Base-by-base conservation (phyloP, 2,113 vertebrate genomes). In the Brachyistius frenatus region DNA sequence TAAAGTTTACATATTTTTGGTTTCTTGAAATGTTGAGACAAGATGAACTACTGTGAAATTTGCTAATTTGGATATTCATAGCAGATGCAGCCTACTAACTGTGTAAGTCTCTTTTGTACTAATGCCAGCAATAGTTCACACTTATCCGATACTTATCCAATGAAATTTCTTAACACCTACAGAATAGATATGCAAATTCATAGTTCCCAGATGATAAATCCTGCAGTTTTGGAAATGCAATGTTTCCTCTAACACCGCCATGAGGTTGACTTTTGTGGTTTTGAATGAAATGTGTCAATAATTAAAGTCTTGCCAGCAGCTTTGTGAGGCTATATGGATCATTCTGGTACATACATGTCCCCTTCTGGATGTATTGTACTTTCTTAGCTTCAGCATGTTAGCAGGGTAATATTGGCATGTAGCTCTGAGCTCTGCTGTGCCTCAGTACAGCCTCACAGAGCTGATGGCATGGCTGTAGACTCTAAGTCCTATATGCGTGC, bases 211-310 rank as follows among this genome's bases (percentile, higher is more conserved):
- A 49, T 49, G 46, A 44, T 2, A 5, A 68, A 68, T 68, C 23
- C 30, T 44, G 2, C 41, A 37, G 66, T 37, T 56, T 55, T 68
- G 0, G 39, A n/a, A 39, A 56, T 44, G 52, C 30, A 39, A 23
- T 16, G 36, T 68, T 44, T 32, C 66, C 30, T 68, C 8, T 16
- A 32, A 68, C 53, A 44, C 6, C 46, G 15, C 46, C 49, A 50
- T 50, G 49, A 16, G 15, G 41, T 50, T n/a, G 4, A 50, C 49
- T 41, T 46, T 50, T 4, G 52, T 44, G 52, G 52, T 41, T 67
- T 37, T 55, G 23, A 67, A 36, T 16, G 54, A 67, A 67, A 67
- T 44, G 11, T 41, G 14, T 32, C 66, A 67, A 15, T 13, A n/a
- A 39, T n/a, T 66, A 66, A 49, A 54, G 37, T 4, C 47, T 2